Evolutionary conservation across 1,140 invertebrate genomes (phyloP), one percentile per base, ranked within the genome.

Genomic region (Geopemphigus sp.): DNA sequence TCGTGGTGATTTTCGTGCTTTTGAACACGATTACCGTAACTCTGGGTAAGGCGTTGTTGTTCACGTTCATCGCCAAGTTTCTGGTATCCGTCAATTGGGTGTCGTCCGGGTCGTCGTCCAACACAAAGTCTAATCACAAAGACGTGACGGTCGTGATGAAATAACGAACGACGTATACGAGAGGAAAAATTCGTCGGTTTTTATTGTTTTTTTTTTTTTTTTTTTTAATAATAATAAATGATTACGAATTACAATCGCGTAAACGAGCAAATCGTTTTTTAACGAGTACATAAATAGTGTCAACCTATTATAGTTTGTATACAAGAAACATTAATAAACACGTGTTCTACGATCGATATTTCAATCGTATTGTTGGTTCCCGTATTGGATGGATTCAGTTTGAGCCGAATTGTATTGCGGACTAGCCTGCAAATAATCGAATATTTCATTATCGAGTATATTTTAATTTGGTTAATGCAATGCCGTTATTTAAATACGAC

Each of bases 1-100:
- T 76, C 0, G 29, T 45, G 1, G 5, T 61, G 22, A 61, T 76
- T n/a, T 24, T 45, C 14, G 24, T 22, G 6, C 47, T 76, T 12
- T 5, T 76, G 0, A 76, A 50, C 12, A 26, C 29, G 54, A 61
- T 61, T 4, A 47, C 57, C 8, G 54, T 47, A 0, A 59, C 32
- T 10, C n/a, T 76, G 0, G 73, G 54, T 11, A 61, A 78, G 39
- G 39, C 74, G 4, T 12, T 78, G 0, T 14, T 78, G 39, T 78
- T 78, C 39, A 78, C 74, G n/a, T 61, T 78, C 8, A 47, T 76
- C 8, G 17, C 73, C 8, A 76, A 76, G n/a, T 61, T 76, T 59
- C 61, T 76, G 56, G n/a, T 76, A 14, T 15, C 14, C 5, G 22
- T 50, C 8, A 78, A 78, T 29, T 78, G 57, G 57, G 50, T 11